Base-by-base conservation (phyloP, 2,113 vertebrate genomes). In the Merops nubicus region DNA sequence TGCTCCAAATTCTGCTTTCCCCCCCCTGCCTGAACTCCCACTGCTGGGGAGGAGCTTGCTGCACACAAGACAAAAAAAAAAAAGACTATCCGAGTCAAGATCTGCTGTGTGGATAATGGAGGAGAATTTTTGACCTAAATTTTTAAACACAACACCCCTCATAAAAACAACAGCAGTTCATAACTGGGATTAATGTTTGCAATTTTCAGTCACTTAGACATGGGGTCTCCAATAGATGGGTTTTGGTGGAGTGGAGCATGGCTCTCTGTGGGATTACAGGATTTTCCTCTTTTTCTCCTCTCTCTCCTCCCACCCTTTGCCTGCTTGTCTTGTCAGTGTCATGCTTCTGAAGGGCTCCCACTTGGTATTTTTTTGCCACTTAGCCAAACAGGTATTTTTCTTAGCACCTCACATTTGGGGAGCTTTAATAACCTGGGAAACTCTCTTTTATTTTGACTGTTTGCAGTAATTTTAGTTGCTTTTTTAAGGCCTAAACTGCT, bases 101-200 rank as follows among this genome's bases (percentile, higher is more conserved):
- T 91, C 76, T 69, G 85, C 96, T 89, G 85, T 19, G 78, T 70
- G 47, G 92, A 47, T 96, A 95, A 97, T 85, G 85, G 87, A 91
- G 76, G 92, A 94, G 91, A 50, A 85, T 89, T 96, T 65, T 95
- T 72, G 54, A 88, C 97, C 95, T 97, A 96, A 97, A 97, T 97
- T 97, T 98, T 97, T 98, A 95, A 97, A 97, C 95, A 79, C 96
- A 96, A 85, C 98, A 79, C 97, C 96, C 93, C 94, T 97, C 89
- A 77, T 98, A 97, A 97, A 98, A 97, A 95, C 97, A 97, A 74
- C 97, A 97, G 91, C 96, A 57, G 97, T 98, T 98, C 98, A 96
- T 98, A 98, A 97, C 98, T 97, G 98, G 98, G 97, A 98, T 98
- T 98, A 97, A 98, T 98, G 98, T 98, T 98, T 96, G 97, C 97